Base-by-base conservation (phyloP, 2,797 vertebrate genomes). In the Eleutherodactylus coqui region DNA sequence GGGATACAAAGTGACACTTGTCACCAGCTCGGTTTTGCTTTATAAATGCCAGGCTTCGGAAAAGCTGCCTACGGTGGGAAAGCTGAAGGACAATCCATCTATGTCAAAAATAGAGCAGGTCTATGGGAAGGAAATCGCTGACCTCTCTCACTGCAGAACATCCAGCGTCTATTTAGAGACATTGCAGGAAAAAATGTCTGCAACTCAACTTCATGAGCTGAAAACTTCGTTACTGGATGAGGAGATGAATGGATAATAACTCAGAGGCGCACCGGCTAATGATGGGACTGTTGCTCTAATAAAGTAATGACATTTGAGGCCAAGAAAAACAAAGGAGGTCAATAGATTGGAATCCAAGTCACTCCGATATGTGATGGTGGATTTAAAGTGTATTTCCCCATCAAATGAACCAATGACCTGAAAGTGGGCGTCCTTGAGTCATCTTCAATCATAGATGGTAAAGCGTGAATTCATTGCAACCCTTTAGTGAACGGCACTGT, bases 121-220 rank as follows among this genome's bases (percentile, higher is more conserved):
- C 51, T 76, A 86, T 86, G 85, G 72, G 79, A 86, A 76, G 47
- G 55, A 82, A 27, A 47, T 53, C 53, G 64, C 69, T 79, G 78
- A 70, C 75, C 75, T 55, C 47, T 82, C 55, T 62, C 76, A 55
- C 16, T 51, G 55, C 85, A 75, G 49, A 82, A 64, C 49, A 32
- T 76, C 51, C 43, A 67, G 16, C 9, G 19, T 41, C 77, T 72
- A 60, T 60, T 78, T 79, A 79, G 24, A 67, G 62, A 34, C 13
- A 53, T 49, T 82, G 34, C 49, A 45, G 38, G 53, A 34, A 55
- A 45, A 36, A 67, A 67, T 21, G 24, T 32, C 27, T 16, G 60
- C 43, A 13, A 45, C 19, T 9, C 17, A 16, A 9, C n/a, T 43
- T 34, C n/a, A 5, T 3, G 11, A 53, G 62, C 45, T 5, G 24